These are phyloP conservation scores for Nymphalis polychloros DNA, from an alignment of 2,888 invertebrate species.

Conservation along the genomic window DNA sequence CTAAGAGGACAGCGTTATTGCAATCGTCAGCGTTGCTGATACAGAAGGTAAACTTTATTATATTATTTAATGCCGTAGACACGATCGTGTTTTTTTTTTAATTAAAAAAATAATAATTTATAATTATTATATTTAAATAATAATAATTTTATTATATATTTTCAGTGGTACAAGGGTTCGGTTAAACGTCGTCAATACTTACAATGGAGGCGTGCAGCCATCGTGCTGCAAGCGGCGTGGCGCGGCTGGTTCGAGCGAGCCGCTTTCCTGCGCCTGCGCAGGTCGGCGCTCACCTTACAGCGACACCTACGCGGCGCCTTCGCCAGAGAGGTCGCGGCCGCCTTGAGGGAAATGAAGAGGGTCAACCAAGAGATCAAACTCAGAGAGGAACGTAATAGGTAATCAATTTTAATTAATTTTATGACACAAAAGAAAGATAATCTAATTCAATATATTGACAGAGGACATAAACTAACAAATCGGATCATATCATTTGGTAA, in stretches of 20 bases:
- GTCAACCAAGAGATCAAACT: conserved; percentile 93
- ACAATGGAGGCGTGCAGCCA: conserved; percentile 84
- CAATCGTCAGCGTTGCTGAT: conserved; percentile 86
- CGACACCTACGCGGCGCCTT: conserved; percentile 93
- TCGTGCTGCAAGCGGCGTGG: conserved; percentile 91
- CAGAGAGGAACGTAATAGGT: conserved; percentile 83
- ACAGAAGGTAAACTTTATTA: conserved; percentile 81
- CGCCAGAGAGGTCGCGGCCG: conserved; percentile 93
- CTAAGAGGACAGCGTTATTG: conserved; percentile 86
- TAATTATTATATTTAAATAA: too few species aligned
- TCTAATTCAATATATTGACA: too few species aligned
- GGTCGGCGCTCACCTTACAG: conserved; percentile 93
- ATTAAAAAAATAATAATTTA: too few species aligned
- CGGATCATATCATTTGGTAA: background rate
- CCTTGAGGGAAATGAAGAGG: conserved; percentile 91
- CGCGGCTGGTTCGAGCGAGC: conserved; percentile 92
- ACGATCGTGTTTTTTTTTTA: too few species aligned
- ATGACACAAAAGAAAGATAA: background rate
- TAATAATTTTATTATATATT: background rate
- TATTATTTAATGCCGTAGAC: background rate
- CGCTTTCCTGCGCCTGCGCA: conserved; percentile 88
- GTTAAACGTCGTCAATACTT: conserved; percentile 85
- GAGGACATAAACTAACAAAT: background rate
- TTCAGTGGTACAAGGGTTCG: conserved; percentile 85
- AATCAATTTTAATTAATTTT: background rate